Evolutionary conservation across 2,888 invertebrate species (phyloP), one percentile per base, ranked within the genome.

Genomic region (Ochropleura leucogaster): DNA sequence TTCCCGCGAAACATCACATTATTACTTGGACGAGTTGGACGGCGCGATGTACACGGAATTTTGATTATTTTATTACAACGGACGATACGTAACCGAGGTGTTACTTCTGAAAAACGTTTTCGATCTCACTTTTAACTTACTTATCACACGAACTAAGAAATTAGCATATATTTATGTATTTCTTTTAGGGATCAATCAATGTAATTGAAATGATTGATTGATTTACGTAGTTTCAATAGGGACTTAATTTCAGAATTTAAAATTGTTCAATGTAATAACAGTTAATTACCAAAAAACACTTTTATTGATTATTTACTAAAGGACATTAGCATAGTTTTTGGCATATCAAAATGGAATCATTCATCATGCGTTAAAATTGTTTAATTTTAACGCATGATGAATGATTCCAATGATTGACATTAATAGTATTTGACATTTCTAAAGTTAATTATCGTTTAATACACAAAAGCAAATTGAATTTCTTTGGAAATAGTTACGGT

Each of bases 1-100:
- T 96, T 91, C 87, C 89, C 89, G 87, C 90, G 93, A 93, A 95
- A 95, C 95, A 96, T 95, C 94, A 95, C 95, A 96, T 96, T 95
- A 96, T 96, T 94, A 93, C 93, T 94, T 94, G 88, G 91, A 88
- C 83, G 87, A 93, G 92, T 94, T 94, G 88, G 91, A 88, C 83
- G 87, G 88, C 68, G 91, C 92, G 90, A 92, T 92, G 92, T 89
- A 85, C 86, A 86, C 90, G 89, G 95, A 95, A 95, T 95, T 94
- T 94, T 93, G 94, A 95, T 95, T 93, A 91, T 94, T 92, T 91
- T 93, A 93, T 93, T 91, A 91, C 85, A 87, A 79, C 79, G 77
- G 76, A 62, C 59, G 53, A 72, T 62, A 80, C 65, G 66, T 74
- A n/a, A 79, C 72, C 72, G 68, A 47, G 10, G 40, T 69, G 51